Evolutionary conservation across 2,797 vertebrate species (phyloP), one percentile per base, ranked within the genome.

Genomic region (Tragelaphus eurycerus): DNA sequence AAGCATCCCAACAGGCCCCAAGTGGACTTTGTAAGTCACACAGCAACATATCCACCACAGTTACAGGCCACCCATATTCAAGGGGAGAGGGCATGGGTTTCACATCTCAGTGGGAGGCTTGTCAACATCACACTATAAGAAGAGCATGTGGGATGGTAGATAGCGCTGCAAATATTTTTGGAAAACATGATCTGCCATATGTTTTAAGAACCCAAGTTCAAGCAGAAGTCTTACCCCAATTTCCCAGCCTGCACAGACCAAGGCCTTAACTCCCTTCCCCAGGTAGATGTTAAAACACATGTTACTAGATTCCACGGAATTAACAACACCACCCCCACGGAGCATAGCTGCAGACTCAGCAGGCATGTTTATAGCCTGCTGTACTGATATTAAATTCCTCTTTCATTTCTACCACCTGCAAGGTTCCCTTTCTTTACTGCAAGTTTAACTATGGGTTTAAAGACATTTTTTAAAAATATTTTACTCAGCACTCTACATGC

Each of bases 101-200:
- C n/a, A 48, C 31, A 60, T n/a, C 71, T 86, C 88, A 82, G 62
- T 54, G 46, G 74, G 90, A 93, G 87, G n/a, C 46, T 81, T 93
- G 60, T 86, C 83, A 25, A 60, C 79, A 85, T 81, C 92, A 74
- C 83, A 89, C 9, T 93, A 34, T 38, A 91, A 92, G 29, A 67
- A 50, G 38, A 92, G 38, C 50, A 86, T 50, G 46, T 93, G 27
- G 64, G 34, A 79, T 78, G 34, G 50, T 15, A 90, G 48, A 78
- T 7, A 48, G 0, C 86, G 89, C 74, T 92, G 85, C 79, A 83
- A 95, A 79, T 76, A 64, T 59, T 71, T 88, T 85, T 86, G 87
- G 74, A 89, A 95, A 96, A 95, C 31, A 90, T 29, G 59, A 95
- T 86, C 67, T 95, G 71, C 86, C 52, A 31, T 86, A 82, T 86